Conservation (phyloP, 1,140 invertebrate genomes). For the Euglossa dilemma region DNA sequence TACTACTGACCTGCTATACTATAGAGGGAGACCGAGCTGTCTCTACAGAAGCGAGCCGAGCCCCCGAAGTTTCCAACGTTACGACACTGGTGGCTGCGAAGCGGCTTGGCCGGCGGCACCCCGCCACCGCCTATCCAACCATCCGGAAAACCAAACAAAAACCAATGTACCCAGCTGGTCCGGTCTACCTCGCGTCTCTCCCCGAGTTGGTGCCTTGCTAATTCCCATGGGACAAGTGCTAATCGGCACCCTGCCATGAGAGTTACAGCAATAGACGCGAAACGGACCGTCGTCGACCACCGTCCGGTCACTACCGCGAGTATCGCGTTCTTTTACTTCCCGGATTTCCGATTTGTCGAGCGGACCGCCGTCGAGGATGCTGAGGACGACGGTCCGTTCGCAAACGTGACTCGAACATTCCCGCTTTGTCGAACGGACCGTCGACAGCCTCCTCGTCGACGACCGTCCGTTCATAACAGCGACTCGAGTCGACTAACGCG, state of each 20-base stretch:
- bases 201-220: constrained; percentile 26
- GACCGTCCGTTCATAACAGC: constrained; percentile 31
- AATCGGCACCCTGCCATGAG: constrained; percentile 1
- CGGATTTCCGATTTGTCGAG: too few relatives aligned
- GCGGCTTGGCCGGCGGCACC: constrained; percentile 80
- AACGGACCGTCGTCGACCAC: constrained; percentile 17
- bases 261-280: constrained; percentile 24
- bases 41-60: constrained; percentile 80
- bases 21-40: constrained; percentile 83
- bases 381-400: too few relatives aligned
- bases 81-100: constrained; percentile 80
- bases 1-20: constrained; percentile 85
- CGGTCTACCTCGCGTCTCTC: constrained; percentile 32
- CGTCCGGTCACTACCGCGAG: too few relatives aligned
- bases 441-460: neutral
- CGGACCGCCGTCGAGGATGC: too few relatives aligned
- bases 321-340: too few relatives aligned
- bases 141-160: constrained; percentile 74
- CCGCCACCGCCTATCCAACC: constrained; percentile 79
- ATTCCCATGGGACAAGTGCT: constrained; percentile 29
- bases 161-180: constrained; percentile 68
- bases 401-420: too few relatives aligned
- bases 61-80: constrained; percentile 80
- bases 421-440: constrained; percentile 30
- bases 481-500: constrained; percentile 9